Base-by-base conservation (phyloP, 1,140 invertebrate genomes). In the Forficula auricularia region DNA sequence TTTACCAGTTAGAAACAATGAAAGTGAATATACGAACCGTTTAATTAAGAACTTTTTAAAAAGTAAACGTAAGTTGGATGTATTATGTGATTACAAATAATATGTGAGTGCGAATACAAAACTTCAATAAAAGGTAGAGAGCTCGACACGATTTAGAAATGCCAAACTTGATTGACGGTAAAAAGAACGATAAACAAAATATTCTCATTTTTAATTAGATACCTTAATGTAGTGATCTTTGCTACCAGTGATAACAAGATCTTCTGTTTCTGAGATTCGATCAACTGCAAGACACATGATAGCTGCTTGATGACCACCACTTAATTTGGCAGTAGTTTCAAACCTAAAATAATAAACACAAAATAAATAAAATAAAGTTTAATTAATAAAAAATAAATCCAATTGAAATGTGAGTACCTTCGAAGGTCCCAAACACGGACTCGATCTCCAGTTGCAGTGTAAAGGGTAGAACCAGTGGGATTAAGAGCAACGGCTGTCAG, bases 171-270 rank as follows among this genome's bases (percentile, higher is more conserved):
- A n/a, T n/a, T n/a, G n/a, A n/a, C n/a, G n/a, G n/a, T n/a, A n/a
- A n/a, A n/a, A n/a, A n/a, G n/a, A 16, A 7, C 34, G 6, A 13
- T 13, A 6, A 35, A 13, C 13, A 35, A 16, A 14, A 36, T 13
- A 36, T 7, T 8, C 30, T 31, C n/a, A 31, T 31, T 13, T 36
- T 36, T 13, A 7, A 36, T 36, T 36, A 36, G n/a, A 36, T 50
- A 64, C 61, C 59, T 75, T 76, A 49, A 82, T 74, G 50, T 83
- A 79, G 63, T 92, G 86, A 67, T 92, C 88, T 59, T 89, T 88
- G 13, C 83, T 88, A 14, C 86, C 86, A 7, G 85, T 84, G 16
- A 83, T 75, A 1, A 91, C 70, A 40, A 71, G 60, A 42, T 75
- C 73, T 14, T 73, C 70, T 33, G 66, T 57, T 10, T 72, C 66